Conservation (phyloP, 2,797 vertebrate genomes). For the Todus mexicanus region DNA sequence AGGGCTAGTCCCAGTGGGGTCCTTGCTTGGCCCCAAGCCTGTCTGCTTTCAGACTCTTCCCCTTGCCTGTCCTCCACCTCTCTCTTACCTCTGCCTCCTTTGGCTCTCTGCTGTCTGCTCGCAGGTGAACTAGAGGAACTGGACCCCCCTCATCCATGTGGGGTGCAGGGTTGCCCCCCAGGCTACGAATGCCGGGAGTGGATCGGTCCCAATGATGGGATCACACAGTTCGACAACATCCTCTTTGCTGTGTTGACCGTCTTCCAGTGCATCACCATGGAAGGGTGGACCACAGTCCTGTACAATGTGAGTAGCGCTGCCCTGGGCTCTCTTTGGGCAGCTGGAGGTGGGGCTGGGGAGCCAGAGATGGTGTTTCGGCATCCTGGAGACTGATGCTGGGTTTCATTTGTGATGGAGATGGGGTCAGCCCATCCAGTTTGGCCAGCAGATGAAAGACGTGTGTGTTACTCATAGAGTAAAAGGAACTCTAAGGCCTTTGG, state of each 20-base stretch:
- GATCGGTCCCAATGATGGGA: slow-evolving; percentile 96
- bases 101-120: not conserved
- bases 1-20: not conserved
- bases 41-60: not conserved
- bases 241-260: slow-evolving; percentile 96
- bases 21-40: not conserved
- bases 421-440: not conserved
- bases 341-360: not conserved
- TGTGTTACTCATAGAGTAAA: not conserved
- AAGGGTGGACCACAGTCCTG: slow-evolving; percentile 97
- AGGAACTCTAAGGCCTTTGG: not conserved
- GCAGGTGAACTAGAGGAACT: slow-evolving; percentile 80
- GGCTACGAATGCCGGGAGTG: slow-evolving; percentile 87
- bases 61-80: not conserved
- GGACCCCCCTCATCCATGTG: slow-evolving; percentile 89
- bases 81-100: not conserved
- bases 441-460: not conserved
- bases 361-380: not conserved
- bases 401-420: not conserved
- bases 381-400: not conserved
- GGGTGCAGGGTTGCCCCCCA: slow-evolving; percentile 84
- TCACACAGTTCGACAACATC: slow-evolving; percentile 99
- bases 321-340: not conserved
- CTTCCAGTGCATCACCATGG: slow-evolving; percentile 99
- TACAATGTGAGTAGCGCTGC: slow-evolving; percentile 86